Base-by-base conservation (phyloP, 2,888 invertebrate genomes). In the Ligdia adustata region DNA sequence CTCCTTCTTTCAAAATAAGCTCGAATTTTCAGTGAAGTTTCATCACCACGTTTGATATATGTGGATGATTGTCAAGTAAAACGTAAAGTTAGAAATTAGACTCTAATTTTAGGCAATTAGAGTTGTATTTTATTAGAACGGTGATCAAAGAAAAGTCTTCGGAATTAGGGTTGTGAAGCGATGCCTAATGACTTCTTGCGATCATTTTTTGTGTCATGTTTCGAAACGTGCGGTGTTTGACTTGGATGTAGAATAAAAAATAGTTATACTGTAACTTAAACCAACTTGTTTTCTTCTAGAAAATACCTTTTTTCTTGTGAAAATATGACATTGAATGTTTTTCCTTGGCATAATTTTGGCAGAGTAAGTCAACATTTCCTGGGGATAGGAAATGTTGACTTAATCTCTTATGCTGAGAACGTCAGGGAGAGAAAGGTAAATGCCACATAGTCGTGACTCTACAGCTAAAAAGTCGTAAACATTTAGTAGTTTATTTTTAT, bases 141-240 rank as follows among this genome's bases (percentile, higher is more conserved):
- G 57, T 0, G 4, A 22, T 29, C 24, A 9, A 15, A 16, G 37
- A 79, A 77, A 73, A 75, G 75, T 68, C 68, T 40, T 43, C 34
- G 64, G 75, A 81, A 82, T 86, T 82, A 82, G 85, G 86, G 86
- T 75, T 74, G 71, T 68, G 67, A 57, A 69, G 67, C 67, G 75
- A 79, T 82, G 79, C 78, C 74, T 88, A 87, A 89, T 86, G 89
- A 89, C 86, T 87, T 87, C 83, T 88, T 86, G 49, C 48, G 38
- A 87, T 87, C 87, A 86, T 86, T 83, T 37, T 82, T 65, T 80
- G 81, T 83, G 88, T 84, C 86, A 81, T 80, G 79, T 85, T 80
- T 79, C 75, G 79, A 77, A 33, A 79, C 13, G 78, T 75, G 81
- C 70, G 62, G 66, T 79, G 74, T 82, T 82, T 81, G 79, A 79